Conservation (phyloP, 2,113 vertebrate genomes). For the Pelodiscus sinensis region DNA sequence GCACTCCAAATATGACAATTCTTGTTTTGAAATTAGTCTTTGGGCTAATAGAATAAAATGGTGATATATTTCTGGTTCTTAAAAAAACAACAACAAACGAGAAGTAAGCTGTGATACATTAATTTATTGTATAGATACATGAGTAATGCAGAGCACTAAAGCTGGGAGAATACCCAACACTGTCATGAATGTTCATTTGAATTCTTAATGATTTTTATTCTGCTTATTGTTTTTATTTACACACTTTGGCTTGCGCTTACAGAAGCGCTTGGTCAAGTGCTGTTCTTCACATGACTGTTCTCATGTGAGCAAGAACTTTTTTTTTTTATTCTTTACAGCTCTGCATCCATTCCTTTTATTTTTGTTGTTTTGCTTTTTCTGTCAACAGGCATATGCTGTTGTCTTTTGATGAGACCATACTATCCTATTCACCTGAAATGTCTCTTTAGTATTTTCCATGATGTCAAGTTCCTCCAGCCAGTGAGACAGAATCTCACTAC, state of each 20-base stretch:
- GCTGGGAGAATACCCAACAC: background rate
- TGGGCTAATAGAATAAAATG: background rate
- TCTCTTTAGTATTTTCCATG: background rate
- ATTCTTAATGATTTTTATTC: background rate
- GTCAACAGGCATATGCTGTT: background rate
- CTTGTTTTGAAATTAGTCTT: background rate
- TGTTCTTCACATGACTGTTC: rapidly evolving
- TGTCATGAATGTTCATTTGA: background rate
- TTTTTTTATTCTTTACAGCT: background rate
- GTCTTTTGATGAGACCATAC: rapidly evolving
- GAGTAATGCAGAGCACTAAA: background rate
- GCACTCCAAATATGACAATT: background rate
- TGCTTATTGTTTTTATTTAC: background rate
- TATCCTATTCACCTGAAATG: background rate
- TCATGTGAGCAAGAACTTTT: background rate
- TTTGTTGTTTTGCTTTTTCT: no score
- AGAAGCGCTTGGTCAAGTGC: rapidly evolving
- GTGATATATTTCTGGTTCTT: background rate
- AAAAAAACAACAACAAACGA: background rate
- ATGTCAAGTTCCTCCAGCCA: background rate
- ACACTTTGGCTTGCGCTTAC: background rate
- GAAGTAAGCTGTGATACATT: background rate
- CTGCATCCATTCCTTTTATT: rapidly evolving
- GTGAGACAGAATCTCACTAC: rapidly evolving
- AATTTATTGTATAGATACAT: background rate